phyloP scores from a whole-genome alignment of 2,113 vertebrate genomes.

The Salvelinus sp. region DNA sequence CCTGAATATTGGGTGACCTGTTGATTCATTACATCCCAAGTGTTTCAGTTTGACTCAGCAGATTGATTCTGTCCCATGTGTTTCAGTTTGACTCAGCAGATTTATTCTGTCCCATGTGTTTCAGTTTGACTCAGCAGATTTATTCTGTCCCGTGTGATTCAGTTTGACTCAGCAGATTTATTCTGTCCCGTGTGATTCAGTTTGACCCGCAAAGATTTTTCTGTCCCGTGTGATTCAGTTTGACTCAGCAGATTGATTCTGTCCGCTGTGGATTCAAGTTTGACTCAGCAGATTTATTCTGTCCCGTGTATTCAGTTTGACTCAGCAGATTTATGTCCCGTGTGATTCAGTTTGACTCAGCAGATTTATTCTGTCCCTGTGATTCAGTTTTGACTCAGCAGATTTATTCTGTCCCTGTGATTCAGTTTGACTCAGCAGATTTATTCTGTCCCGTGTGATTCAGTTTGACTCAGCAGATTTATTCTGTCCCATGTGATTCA shows the following conservation, averaged over 20 bases:
- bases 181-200: constrained; percentile 10
- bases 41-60: neutral
- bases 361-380: constrained; percentile 53
- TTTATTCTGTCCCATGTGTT: constrained; percentile 26
- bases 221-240: too few relatives aligned
- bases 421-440: too few relatives aligned
- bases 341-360: constrained; percentile 48
- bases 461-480: too few relatives aligned
- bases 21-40: constrained; percentile 42
- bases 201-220: constrained; percentile 9
- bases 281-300: constrained; percentile 59
- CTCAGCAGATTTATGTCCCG: constrained; percentile 51
- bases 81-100: constrained; percentile 34
- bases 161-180: constrained; percentile 44
- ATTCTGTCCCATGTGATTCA: too few relatives aligned
- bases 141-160: constrained; percentile 13
- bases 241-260: too few relatives aligned
- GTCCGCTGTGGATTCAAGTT: constrained; percentile 36
- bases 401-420: too few relatives aligned
- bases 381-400: too few relatives aligned
- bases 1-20: too few relatives aligned
- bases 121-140: constrained; percentile 43
- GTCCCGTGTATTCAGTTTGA: constrained; percentile 35
- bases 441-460: too few relatives aligned
- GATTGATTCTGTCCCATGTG: too few relatives aligned